Percentiles rank a stretch among this genome's conserved stretches.
Conservation (phyloP, 2,888 invertebrate species). For the Hylaea fasciaria region DNA sequence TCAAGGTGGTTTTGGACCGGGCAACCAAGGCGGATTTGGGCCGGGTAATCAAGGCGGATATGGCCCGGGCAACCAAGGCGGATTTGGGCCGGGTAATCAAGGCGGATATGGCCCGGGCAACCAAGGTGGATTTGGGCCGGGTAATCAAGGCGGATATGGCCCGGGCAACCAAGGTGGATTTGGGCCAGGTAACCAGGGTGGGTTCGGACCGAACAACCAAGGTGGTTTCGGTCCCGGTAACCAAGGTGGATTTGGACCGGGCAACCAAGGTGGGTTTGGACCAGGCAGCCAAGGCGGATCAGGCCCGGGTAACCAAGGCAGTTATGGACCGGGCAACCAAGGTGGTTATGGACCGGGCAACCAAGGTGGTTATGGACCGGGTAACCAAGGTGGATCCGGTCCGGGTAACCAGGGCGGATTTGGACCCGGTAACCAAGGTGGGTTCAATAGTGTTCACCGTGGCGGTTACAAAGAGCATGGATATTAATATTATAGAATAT, state of each 20-base stretch:
- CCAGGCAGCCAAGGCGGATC: slow-evolving; percentile 13
- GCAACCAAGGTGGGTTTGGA: slow-evolving; percentile 20
- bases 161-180: slow-evolving; percentile 4
- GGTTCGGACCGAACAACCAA: slow-evolving; percentile 10
- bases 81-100: slow-evolving; percentile 17
- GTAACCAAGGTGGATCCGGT: slow-evolving; percentile 18
- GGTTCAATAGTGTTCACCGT: slow-evolving; percentile 4
- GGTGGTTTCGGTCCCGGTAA: slow-evolving; percentile 16
- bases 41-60: slow-evolving; percentile 17
- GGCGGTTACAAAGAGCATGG: slow-evolving; percentile 34
- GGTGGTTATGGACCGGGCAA: slow-evolving; percentile 20
- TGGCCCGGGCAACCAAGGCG: slow-evolving; percentile 21
- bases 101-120: slow-evolving; percentile 14
- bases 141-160: not conserved
- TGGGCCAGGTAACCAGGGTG: slow-evolving; percentile 7
- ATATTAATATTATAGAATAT: slow-evolving; percentile 18
- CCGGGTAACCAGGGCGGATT: slow-evolving; percentile 19
- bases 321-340: slow-evolving; percentile 17
- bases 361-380: slow-evolving; percentile 14
- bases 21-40: no score
- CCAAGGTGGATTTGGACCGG: slow-evolving; percentile 8
- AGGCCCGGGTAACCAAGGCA: slow-evolving; percentile 21
- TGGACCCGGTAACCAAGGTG: slow-evolving; percentile 11
- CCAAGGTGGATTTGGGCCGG: slow-evolving; percentile 19
- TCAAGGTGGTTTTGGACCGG: slow-evolving; percentile 12